phyloP scores from a whole-genome alignment of 2,888 invertebrate species.

The Xestia xanthographa region DNA sequence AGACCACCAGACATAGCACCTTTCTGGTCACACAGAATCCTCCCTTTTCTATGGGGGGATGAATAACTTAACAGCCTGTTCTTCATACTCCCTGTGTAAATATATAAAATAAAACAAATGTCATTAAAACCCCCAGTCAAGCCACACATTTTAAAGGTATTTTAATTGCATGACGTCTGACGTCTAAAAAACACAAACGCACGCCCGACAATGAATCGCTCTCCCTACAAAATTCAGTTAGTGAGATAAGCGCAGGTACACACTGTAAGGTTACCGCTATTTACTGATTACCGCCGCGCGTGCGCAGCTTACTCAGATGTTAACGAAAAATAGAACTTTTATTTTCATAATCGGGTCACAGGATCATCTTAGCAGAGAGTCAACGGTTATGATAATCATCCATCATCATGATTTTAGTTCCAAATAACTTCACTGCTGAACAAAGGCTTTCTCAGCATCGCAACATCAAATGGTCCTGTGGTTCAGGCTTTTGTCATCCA shows the following conservation, averaged over 20 bases:
- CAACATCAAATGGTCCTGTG: not conserved
- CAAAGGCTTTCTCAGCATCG: not conserved
- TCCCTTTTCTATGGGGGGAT: not conserved
- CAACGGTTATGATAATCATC: not conserved
- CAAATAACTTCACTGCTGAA: not conserved
- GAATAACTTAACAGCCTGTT: not conserved
- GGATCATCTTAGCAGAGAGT: not conserved
- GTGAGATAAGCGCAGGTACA: constrained; percentile 53
- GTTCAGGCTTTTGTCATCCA: not conserved
- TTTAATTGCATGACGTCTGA: not conserved
- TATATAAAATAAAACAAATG: not conserved
- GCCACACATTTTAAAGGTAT: not conserved
- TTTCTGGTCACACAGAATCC: not conserved
- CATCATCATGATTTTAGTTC: not conserved
- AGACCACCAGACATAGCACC: not conserved
- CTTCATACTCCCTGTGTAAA: not conserved
- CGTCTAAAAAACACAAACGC: not conserved
- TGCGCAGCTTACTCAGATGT: constrained; percentile 13
- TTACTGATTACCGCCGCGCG: constrained; percentile 19
- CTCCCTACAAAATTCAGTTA: constrained; percentile 31
- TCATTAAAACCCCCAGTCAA: not conserved
- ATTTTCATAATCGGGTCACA: not conserved
- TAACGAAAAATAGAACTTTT: not conserved
- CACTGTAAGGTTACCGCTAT: constrained; percentile 42
- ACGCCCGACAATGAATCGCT: not conserved